Conservation (phyloP, 2,888 invertebrate genomes). For the Eristalis tenax region DNA sequence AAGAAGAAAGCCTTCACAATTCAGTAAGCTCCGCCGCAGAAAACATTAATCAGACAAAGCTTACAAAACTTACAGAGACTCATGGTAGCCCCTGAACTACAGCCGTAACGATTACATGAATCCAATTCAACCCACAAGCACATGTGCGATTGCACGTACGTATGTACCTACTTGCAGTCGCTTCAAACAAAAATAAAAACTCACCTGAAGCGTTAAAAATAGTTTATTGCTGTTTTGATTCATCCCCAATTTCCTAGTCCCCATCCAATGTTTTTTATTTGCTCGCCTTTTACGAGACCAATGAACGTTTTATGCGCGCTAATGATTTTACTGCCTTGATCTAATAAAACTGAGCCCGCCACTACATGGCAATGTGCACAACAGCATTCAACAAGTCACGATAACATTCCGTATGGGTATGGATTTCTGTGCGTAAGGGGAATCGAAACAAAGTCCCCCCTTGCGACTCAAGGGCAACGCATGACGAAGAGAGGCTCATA, state of each 20-base stretch:
- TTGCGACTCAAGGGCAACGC: conserved; percentile 31
- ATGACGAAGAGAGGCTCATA: background rate
- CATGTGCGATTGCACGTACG: background rate
- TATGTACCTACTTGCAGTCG: conserved; percentile 7
- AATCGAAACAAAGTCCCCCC: too few relatives aligned
- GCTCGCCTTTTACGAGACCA: conserved; percentile 22
- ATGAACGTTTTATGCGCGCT: conserved; percentile 50
- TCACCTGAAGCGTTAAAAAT: conserved; percentile 54
- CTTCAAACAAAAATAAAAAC: background rate
- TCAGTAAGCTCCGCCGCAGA: background rate
- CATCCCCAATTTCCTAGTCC: conserved; percentile 43
- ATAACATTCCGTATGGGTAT: conserved; percentile 12
- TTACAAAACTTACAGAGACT: background rate
- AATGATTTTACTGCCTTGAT: conserved; percentile 41
- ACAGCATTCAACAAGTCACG: conserved; percentile 51
- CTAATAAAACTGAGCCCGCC: conserved; percentile 18
- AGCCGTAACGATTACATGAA: conserved; percentile 56
- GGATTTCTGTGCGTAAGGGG: background rate
- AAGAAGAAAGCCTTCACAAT: conserved; percentile 11
- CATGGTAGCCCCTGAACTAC: conserved; percentile 34
- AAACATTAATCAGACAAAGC: background rate
- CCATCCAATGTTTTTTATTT: background rate
- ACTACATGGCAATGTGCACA: background rate
- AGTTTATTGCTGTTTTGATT: conserved; percentile 35
- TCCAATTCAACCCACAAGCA: conserved; percentile 35